A percentile compares a stretch with the other conserved stretches of the same genome.
These are phyloP conservation scores for Pseudolycoriella hygida DNA, from an alignment of 2,888 invertebrate genomes.

Conservation along the genomic window DNA sequence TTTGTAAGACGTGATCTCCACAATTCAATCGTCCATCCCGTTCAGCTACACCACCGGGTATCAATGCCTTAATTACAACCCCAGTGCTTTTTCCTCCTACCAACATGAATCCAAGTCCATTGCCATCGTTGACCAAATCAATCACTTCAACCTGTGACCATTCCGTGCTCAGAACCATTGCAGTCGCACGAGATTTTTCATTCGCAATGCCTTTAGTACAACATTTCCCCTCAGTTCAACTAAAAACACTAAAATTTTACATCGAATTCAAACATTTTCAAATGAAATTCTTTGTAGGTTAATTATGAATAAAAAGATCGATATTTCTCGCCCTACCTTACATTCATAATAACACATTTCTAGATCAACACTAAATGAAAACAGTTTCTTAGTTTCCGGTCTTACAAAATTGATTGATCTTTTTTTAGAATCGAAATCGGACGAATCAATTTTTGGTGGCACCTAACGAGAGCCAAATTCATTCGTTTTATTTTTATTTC, in stretches of 20 bases:
- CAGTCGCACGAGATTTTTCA: not conserved
- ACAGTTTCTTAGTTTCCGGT: no score
- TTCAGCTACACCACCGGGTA: slow-evolving; percentile 94
- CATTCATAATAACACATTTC: not conserved
- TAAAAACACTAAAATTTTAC: not conserved
- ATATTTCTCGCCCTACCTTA: not conserved
- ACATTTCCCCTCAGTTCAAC: no score
- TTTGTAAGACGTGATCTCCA: slow-evolving; percentile 95
- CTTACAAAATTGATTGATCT: no score
- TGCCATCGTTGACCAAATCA: slow-evolving; percentile 92
- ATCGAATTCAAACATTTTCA: not conserved
- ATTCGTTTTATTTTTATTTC: no score
- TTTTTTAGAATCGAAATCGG: no score
- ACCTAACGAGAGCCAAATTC: no score
- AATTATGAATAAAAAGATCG: not conserved
- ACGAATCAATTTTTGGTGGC: no score
- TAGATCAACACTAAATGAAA: no score
- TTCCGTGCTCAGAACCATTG: slow-evolving; percentile 86
- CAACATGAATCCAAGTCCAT: slow-evolving; percentile 94
- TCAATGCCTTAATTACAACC: slow-evolving; percentile 93
- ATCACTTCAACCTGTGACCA: slow-evolving; percentile 99
- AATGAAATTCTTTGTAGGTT: not conserved
- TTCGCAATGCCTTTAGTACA: no score
- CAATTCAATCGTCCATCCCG: slow-evolving; percentile 87
- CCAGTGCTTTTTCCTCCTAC: slow-evolving; percentile 96